Conservation (phyloP, 2,888 invertebrate species). For the Drosophila stalkeri region DNA sequence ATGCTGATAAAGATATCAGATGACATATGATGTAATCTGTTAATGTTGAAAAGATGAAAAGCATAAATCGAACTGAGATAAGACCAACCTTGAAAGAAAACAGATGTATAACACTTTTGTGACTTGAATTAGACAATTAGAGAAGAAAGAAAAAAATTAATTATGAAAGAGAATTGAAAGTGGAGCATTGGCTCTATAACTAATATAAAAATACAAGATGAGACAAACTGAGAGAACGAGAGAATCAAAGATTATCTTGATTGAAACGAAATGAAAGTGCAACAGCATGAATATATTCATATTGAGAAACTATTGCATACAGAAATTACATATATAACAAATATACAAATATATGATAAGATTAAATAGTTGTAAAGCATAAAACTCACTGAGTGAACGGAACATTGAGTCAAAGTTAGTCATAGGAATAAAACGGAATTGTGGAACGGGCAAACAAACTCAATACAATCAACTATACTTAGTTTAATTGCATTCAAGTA, state of each 20-base stretch:
- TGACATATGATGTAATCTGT: not conserved
- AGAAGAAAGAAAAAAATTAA: not conserved
- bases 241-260: too few species aligned
- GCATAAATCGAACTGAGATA: not conserved
- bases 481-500: not conserved
- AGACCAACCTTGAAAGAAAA: not conserved
- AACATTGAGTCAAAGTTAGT: not conserved
- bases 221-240: too few species aligned
- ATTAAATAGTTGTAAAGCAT: not conserved
- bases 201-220: too few species aligned
- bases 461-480: not conserved
- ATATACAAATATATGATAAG: too few species aligned
- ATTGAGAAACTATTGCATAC: too few species aligned
- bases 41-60: not conserved
- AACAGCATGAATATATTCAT: not conserved
- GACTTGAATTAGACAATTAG: not conserved
- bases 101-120: not conserved
- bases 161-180: not conserved
- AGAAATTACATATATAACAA: too few species aligned
- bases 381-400: not conserved
- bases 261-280: not conserved
- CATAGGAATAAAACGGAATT: not conserved
- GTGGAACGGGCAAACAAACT: not conserved
- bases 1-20: not conserved
- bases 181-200: too few species aligned